Evolutionary conservation across 2,113 vertebrate genomes (phyloP).

Genomic region (Mormoops blainvillei): DNA sequence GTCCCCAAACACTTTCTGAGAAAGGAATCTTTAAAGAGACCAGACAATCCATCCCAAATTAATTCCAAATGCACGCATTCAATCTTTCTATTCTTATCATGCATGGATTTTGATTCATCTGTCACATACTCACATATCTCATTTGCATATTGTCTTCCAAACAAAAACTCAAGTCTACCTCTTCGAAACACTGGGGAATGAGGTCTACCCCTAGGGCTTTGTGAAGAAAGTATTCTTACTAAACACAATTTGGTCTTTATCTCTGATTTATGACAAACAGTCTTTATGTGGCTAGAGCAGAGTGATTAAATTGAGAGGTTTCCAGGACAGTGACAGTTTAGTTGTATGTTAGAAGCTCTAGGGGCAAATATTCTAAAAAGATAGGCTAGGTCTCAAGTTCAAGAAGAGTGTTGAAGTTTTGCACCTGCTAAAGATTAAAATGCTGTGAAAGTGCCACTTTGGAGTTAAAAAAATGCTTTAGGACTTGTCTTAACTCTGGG

Average conservation of each 20-base stretch:
- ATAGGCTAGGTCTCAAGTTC: neutral
- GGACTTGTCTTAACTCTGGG: neutral
- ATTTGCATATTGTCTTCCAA: neutral
- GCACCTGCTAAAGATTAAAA: neutral
- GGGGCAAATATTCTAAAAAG: neutral
- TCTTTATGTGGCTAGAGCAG: neutral
- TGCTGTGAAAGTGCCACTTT: neutral
- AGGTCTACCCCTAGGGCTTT: neutral
- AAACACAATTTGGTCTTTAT: rapidly evolving
- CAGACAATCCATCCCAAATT: slow-evolving; percentile 58
- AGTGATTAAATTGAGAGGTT: neutral
- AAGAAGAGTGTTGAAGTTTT: neutral
- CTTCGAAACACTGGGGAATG: neutral
- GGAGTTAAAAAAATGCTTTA: neutral
- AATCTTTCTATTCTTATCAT: neutral
- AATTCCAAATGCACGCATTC: slow-evolving; percentile 19
- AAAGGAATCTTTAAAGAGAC: slow-evolving; percentile 50
- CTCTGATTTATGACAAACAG: neutral
- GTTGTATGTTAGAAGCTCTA: neutral
- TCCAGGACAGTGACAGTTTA: neutral
- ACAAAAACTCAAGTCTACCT: neutral
- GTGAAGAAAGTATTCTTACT: neutral
- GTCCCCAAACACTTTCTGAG: slow-evolving; percentile 30
- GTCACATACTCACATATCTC: neutral
- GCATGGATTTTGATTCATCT: slow-evolving; percentile 2